Base-by-base conservation (phyloP, 2,113 vertebrate genomes). In the Myiopsitta monachus region DNA sequence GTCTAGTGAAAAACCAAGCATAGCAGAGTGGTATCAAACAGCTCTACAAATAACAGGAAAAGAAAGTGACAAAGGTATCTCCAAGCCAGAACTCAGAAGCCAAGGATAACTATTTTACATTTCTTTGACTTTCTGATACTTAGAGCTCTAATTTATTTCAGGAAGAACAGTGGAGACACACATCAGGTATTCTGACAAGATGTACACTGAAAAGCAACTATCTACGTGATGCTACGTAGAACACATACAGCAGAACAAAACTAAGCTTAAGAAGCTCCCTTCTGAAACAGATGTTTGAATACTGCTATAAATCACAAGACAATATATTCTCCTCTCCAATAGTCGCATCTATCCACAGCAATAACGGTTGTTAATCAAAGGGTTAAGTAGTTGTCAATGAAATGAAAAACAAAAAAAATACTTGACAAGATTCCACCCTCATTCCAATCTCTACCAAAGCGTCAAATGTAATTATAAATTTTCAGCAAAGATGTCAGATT, bases 401-500 rank as follows among this genome's bases (percentile, higher is more conserved):
- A 85, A 85, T 5, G 72, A 93, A 93, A 83, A 93, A 89, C 31
- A 77, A 84, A 69, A 88, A 95, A 95, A 70, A 19, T 62, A 81
- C 83, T 84, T 88, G 74, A 96, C 73, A 79, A 89, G 94, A 97
- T 92, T 80, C 91, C 83, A 87, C 88, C 92, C 73, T 96, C 83
- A 90, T 88, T 96, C 95, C 64, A 91, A 67, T 84, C 78, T 94
- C 92, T 73, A 95, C 72, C 80, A 96, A 94, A 96, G 91, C 80
- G 44, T 96, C 96, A 96, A 88, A 94, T 62, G 81, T 97, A 97
- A 97, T 97, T 97, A 97, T 92, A 96, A 97, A 97, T 97, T 96
- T 97, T 96, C 95, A 95, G 91, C 86, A 87, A 96, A 96, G 95
- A 96, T 93, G 96, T 97, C 95, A 97, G 77, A 95, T 96, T 95